Evolutionary conservation across 1,140 invertebrate species (phyloP).

Genomic region (Helicoverpa armigera): DNA sequence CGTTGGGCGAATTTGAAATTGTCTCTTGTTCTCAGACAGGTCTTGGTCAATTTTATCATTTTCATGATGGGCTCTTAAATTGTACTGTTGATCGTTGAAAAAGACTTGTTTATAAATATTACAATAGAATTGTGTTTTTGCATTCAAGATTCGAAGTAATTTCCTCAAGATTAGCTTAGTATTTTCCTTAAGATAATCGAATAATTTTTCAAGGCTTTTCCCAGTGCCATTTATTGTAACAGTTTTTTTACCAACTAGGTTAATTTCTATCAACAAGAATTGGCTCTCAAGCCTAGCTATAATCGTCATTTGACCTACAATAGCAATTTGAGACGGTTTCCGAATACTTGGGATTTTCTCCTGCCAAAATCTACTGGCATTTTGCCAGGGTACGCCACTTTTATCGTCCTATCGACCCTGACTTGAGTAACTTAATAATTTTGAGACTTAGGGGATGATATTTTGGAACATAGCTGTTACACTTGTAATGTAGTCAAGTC

Average conservation of each 20-base stretch:
- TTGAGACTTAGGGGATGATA: not conserved
- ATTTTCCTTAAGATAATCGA: not conserved
- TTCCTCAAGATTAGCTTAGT: not conserved
- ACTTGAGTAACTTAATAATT: constrained; percentile 27
- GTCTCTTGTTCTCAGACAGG: too few species aligned
- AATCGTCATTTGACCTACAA: constrained; percentile 5
- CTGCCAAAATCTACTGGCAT: constrained; percentile 22
- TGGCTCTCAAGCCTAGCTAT: not conserved
- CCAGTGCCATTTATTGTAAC: not conserved
- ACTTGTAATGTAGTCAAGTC: too few species aligned
- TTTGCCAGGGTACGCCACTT: constrained; percentile 8
- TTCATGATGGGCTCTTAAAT: too few species aligned
- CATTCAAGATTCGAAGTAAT: not conserved
- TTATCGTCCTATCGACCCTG: constrained; percentile 25
- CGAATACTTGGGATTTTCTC: not conserved
- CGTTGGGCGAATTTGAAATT: too few species aligned
- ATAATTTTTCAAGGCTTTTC: constrained; percentile 14
- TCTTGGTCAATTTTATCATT: too few species aligned
- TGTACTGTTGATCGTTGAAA: too few species aligned
- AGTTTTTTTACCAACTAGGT: constrained; percentile 2
- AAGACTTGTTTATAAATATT: too few species aligned
- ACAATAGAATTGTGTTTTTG: not conserved
- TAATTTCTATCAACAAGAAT: constrained; percentile 12
- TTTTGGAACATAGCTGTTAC: too few species aligned
- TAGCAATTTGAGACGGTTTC: constrained; percentile 9